Evolutionary conservation across 2,113 vertebrate genomes (phyloP).

Genomic region (Leiothrix lutea): DNA sequence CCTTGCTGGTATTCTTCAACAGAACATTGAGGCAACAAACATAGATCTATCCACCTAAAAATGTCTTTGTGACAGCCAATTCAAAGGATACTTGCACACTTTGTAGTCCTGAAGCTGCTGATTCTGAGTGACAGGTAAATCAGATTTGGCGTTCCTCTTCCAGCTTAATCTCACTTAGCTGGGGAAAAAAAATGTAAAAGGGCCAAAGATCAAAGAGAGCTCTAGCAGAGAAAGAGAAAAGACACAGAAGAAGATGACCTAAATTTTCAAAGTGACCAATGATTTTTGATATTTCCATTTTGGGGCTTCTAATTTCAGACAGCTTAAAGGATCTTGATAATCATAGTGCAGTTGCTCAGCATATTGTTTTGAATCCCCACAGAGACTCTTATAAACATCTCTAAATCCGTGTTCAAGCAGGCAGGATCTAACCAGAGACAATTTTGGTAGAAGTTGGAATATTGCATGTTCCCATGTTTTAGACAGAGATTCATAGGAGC

Average conservation of each 20-base stretch:
- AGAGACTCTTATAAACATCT: neutral
- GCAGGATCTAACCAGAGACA: neutral
- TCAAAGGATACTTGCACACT: neutral
- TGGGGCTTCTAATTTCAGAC: neutral
- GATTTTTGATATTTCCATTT: neutral
- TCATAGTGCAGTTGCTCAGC: neutral
- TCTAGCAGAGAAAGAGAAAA: neutral
- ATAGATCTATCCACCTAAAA: neutral
- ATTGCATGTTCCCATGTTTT: neutral
- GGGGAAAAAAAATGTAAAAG: neutral
- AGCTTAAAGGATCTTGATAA: neutral
- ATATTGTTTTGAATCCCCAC: neutral
- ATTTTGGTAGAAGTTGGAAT: neutral
- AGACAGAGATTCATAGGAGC: neutral
- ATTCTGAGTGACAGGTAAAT: conserved; percentile 22
- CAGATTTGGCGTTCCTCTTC: neutral
- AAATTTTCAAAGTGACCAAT: neutral
- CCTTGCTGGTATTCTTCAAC: neutral
- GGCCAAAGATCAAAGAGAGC: neutral
- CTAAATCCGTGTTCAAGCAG: neutral
- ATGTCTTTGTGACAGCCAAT: neutral
- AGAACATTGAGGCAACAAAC: neutral
- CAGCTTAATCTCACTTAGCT: neutral
- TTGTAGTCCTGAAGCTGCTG: neutral
- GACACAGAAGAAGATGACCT: neutral